These are phyloP conservation scores for Cheilosia grossa DNA, from an alignment of 2,888 invertebrate genomes.

Conservation along the genomic window DNA sequence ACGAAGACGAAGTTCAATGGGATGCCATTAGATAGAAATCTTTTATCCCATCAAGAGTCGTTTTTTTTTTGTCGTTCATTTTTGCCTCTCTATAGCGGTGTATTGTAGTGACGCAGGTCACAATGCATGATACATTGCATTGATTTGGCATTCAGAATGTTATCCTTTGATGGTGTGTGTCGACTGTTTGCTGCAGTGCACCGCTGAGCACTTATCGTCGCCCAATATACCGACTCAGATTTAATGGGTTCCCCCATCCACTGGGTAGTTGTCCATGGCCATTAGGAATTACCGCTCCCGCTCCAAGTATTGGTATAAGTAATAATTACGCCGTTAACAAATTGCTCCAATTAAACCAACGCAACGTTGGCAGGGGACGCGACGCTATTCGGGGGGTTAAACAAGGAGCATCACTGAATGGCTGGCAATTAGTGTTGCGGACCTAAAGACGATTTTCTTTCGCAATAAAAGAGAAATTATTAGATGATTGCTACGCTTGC, in stretches of 20 bases:
- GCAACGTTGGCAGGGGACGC: constrained; percentile 48
- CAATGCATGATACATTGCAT: constrained; percentile 66
- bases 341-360: constrained; percentile 71
- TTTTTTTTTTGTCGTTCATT: not conserved
- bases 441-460: constrained; percentile 73
- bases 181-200: constrained; percentile 42
- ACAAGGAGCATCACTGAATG: constrained; percentile 64
- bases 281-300: constrained; percentile 30
- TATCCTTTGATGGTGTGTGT: constrained; percentile 26
- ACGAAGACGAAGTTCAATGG: constrained; percentile 65
- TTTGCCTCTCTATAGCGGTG: constrained; percentile 1
- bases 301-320: constrained; percentile 66
- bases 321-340: constrained; percentile 74
- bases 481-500: constrained; percentile 72
- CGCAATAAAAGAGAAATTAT: constrained; percentile 76
- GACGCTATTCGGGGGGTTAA: constrained; percentile 13
- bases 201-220: not conserved
- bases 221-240: not conserved
- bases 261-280: not conserved
- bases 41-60: constrained; percentile 36
- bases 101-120: constrained; percentile 22
- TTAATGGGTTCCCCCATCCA: constrained; percentile 16
- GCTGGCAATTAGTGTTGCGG: constrained; percentile 73
- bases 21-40: constrained; percentile 69
- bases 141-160: constrained; percentile 64